Evolutionary conservation across 2,113 vertebrate genomes (phyloP), one percentile per base, ranked within the genome.

Genomic region (Spea bombifrons): DNA sequence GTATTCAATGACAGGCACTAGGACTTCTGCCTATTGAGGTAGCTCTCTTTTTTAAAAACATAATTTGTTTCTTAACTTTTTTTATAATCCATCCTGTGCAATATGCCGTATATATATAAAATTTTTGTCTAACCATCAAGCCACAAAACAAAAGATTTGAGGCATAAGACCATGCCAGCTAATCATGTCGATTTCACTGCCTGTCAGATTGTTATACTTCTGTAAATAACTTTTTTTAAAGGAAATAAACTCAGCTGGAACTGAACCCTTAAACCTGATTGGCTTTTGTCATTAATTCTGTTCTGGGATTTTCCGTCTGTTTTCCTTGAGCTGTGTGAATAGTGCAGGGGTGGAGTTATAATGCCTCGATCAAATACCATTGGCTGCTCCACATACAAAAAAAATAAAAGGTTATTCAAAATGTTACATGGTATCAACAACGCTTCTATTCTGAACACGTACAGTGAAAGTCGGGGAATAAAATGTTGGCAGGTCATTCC

Each of bases 161-260:
- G 89, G 88, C 84, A 88, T 84, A 84, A 88, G 85, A 89, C 94
- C 93, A 95, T 94, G 94, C 96, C 96, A 97, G 96, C 96, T 96
- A 95, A 93, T 93, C 90, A 93, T 96, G 96, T 96, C 94, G 92
- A 95, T 94, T 96, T 92, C 96, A 97, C 96, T 99, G 96, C 97
- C 96, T 98, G 97, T 98, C 97, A 97, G 96, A 98, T 97, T 98
- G 96, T 98, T 98, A 97, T 95, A 92, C 94, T 96, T 97, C 94
- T 99, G 97, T 98, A 99, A 96, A 98, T 96, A 98, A 95, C 93
- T 92, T 95, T 83, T 70, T 81, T 96, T 95, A 94, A 96, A 97
- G 96, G 96, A 96, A 98, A 98, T 98, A 99, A 98, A 98, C 96
- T 99, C 96, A 99, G 97, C 97, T 99, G 97, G 97, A 99, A 98